Evolutionary conservation across 2,113 vertebrate genomes (phyloP).

Genomic region (Formicarius rufipectus): DNA sequence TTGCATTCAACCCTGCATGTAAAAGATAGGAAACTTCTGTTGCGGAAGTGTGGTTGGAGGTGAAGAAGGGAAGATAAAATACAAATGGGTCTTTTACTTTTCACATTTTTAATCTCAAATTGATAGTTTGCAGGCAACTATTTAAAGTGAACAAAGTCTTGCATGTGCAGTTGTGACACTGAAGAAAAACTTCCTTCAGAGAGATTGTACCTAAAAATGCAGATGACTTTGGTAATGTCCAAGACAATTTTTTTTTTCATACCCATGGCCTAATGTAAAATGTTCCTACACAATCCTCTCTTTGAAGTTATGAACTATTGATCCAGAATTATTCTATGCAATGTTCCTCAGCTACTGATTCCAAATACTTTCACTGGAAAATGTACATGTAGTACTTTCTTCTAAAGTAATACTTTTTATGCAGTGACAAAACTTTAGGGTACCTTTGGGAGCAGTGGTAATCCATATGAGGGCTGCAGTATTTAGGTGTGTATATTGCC

Average conservation of each 20-base stretch:
- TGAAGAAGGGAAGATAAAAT: not conserved
- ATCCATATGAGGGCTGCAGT: not conserved
- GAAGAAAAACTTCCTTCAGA: not conserved
- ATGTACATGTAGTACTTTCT: not conserved
- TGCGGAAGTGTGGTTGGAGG: not conserved
- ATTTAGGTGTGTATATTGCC: not conserved
- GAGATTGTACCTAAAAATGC: not conserved
- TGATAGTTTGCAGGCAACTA: not conserved
- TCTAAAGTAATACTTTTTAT: not conserved
- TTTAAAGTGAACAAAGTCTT: not conserved
- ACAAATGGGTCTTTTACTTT: not conserved
- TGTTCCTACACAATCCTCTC: not conserved
- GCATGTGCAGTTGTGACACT: not conserved
- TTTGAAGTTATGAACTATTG: not conserved
- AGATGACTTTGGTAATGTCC: not conserved
- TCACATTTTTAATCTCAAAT: not conserved
- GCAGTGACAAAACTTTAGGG: not conserved
- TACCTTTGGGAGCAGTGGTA: not conserved
- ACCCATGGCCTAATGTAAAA: not conserved
- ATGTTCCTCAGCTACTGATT: not conserved
- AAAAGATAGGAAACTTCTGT: not conserved
- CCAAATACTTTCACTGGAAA: not conserved
- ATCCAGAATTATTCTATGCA: not conserved
- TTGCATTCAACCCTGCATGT: not conserved
- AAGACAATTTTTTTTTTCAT: not conserved